Conservation (phyloP, 2,113 vertebrate genomes). For the Ornithorhynchus anatinus region DNA sequence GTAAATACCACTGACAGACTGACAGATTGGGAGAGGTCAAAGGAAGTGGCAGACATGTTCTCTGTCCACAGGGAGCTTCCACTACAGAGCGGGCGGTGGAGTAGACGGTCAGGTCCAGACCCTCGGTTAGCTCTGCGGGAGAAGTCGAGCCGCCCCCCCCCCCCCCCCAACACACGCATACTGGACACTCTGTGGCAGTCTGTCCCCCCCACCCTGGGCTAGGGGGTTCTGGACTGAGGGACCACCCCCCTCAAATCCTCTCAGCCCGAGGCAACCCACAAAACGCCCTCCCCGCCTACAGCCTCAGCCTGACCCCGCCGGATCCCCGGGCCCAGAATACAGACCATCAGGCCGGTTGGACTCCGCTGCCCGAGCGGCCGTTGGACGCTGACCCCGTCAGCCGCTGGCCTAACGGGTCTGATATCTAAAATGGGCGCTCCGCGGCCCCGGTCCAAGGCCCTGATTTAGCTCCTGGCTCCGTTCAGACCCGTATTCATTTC, state of each 20-base stretch:
- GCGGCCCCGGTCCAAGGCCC: conserved; percentile 20
- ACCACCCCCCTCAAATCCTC: not conserved
- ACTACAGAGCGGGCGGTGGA: no score
- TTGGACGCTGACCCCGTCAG: conserved; percentile 3
- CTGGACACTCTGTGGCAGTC: no score
- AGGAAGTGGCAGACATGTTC: no score
- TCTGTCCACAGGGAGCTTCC: no score
- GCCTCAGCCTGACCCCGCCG: not conserved
- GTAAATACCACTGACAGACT: no score
- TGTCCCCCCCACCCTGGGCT: no score
- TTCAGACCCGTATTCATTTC: not conserved
- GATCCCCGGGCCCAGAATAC: conserved; percentile 14
- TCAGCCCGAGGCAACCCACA: not conserved
- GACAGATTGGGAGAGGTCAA: no score
- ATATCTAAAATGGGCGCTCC: not conserved
- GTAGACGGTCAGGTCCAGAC: no score
- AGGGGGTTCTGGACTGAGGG: no score
- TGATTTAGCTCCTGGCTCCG: conserved; percentile 60
- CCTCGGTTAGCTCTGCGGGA: no score
- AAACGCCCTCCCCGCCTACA: not conserved
- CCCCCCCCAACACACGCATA: not conserved
- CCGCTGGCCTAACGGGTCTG: not conserved
- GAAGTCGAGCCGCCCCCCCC: not conserved
- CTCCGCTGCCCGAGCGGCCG: not conserved
- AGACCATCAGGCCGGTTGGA: conserved; percentile 36